phyloP scores from a whole-genome alignment of 2,888 invertebrate genomes.

The Machimus rusticus region DNA sequence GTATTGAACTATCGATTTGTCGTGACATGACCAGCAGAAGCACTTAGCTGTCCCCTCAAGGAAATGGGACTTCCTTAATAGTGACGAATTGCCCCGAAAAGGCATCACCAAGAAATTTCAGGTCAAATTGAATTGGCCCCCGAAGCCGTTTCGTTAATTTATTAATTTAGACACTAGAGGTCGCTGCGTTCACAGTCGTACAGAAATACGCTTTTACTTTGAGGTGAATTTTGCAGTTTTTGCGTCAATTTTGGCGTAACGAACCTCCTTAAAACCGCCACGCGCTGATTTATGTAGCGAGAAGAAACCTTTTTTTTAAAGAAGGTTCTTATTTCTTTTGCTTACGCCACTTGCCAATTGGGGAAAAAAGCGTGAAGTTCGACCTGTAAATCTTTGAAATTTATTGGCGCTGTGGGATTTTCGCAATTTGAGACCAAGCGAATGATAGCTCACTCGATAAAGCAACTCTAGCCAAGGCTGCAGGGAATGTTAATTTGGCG shows the following conservation, averaged over 20 bases:
- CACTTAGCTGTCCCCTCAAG: neutral
- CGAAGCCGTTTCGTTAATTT: neutral
- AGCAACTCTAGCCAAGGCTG: neutral
- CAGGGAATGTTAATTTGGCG: neutral
- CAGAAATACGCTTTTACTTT: neutral
- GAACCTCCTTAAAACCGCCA: neutral
- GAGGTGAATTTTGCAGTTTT: neutral
- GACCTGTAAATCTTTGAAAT: neutral
- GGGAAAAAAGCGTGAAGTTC: neutral
- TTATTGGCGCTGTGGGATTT: neutral
- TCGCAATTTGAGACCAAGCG: neutral
- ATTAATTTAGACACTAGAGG: neutral
- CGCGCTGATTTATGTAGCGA: neutral
- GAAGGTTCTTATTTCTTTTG: neutral
- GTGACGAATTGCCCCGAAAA: neutral
- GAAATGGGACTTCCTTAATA: neutral
- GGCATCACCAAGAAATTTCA: neutral
- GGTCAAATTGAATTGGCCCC: neutral
- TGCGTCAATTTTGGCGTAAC: neutral
- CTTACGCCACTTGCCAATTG: neutral
- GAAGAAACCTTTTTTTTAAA: neutral
- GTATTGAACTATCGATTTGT: conserved; percentile 1
- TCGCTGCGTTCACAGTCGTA: neutral
- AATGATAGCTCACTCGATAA: neutral
- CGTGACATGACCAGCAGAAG: conserved; percentile 5